These are phyloP conservation scores for Hyperopisus bebe DNA, from an alignment of 2,113 vertebrate genomes.

Conservation along the genomic window DNA sequence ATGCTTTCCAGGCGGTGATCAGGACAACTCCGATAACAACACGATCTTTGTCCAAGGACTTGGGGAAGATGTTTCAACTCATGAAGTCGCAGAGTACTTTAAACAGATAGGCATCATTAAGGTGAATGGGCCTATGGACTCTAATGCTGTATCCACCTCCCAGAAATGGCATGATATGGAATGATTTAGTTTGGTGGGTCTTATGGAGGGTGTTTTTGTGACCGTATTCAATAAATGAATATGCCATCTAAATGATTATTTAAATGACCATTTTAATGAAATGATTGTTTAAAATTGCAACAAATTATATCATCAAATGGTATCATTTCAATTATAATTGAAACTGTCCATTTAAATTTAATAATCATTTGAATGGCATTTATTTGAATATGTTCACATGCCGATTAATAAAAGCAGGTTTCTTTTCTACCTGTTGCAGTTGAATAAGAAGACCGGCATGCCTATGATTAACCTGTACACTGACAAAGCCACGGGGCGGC, in stretches of 20 bases:
- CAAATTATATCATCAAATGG: no score
- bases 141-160: neutral
- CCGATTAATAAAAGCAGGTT: neutral
- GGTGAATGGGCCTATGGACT: slow-evolving; percentile 53
- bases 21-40: slow-evolving; percentile 99
- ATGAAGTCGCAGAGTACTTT: slow-evolving; percentile 92
- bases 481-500: slow-evolving; percentile 90
- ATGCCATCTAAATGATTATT: neutral
- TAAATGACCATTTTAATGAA: neutral
- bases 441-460: slow-evolving; percentile 92
- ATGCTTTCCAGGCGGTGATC: slow-evolving; percentile 63
- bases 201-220: neutral
- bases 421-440: slow-evolving; percentile 47
- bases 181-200: neutral
- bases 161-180: neutral
- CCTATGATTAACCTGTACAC: slow-evolving; percentile 97
- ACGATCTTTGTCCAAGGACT: slow-evolving; percentile 98
- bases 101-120: slow-evolving; percentile 98
- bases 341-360: neutral
- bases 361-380: neutral
- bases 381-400: neutral
- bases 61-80: slow-evolving; percentile 77
- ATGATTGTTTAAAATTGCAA: neutral
- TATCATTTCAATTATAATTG: neutral
- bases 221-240: neutral